Evolutionary conservation across 2,888 invertebrate genomes (phyloP).

Genomic region (Pachycephus smyrnensis): DNA sequence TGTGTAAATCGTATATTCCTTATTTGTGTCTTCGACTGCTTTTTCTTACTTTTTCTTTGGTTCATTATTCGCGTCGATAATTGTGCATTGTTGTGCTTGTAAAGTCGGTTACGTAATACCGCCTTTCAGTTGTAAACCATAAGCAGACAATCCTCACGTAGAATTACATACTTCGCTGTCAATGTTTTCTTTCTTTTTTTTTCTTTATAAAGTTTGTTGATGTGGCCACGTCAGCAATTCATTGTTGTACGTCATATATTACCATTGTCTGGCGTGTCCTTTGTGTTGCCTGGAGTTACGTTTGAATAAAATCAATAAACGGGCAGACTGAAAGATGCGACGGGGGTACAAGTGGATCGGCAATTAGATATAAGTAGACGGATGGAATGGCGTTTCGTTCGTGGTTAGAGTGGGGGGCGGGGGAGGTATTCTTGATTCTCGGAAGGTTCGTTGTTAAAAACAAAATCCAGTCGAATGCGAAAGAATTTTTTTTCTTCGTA

Average conservation of each 20-base stretch:
- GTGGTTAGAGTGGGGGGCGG: background rate
- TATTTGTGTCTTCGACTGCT: background rate
- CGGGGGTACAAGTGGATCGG: background rate
- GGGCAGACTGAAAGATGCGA: background rate
- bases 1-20: background rate
- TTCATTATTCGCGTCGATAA: background rate
- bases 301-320: background rate
- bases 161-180: background rate
- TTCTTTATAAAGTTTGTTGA: background rate
- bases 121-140: background rate
- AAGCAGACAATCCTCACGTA: background rate
- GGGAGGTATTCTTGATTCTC: too few species aligned
- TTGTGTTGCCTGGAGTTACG: background rate
- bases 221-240: background rate
- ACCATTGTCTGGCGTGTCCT: background rate
- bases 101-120: background rate
- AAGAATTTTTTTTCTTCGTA: background rate
- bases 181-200: background rate
- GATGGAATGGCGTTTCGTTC: background rate
- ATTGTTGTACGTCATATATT: background rate
- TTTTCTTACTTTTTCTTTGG: background rate
- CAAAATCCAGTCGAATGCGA: background rate
- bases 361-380: background rate
- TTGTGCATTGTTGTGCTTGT: background rate
- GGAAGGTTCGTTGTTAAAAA: background rate